Percentiles rank a stretch among this genome's conserved stretches.
phyloP scores from a whole-genome alignment of 2,113 vertebrate species.

The Entomyzon cyanotis region DNA sequence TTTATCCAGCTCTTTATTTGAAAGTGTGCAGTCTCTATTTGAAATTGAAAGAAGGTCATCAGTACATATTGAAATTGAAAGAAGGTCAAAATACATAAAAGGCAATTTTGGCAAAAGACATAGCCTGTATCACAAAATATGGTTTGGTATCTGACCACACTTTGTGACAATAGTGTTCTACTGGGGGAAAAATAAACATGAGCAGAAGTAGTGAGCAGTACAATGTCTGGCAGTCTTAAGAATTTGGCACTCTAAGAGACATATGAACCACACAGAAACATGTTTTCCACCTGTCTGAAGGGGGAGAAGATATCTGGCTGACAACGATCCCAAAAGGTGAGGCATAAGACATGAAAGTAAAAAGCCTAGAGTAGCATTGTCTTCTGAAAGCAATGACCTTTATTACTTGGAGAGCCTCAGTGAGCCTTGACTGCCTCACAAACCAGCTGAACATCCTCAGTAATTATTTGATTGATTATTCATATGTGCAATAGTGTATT shows the following conservation, averaged over 20 bases:
- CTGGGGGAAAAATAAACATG: accelerated
- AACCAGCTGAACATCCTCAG: not conserved
- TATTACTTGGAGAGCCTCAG: not conserved
- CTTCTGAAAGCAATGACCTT: not conserved
- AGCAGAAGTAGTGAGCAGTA: not conserved
- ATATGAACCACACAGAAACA: not conserved
- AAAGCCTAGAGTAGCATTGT: accelerated
- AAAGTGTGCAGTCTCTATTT: not conserved
- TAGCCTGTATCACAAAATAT: not conserved
- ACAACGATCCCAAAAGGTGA: not conserved
- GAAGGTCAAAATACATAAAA: not conserved
- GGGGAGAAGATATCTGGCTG: not conserved
- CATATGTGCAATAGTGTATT: accelerated
- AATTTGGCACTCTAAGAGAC: not conserved
- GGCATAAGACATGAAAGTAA: not conserved
- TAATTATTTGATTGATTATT: not conserved
- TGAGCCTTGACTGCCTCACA: not conserved
- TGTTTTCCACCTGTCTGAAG: not conserved
- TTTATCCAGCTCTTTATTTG: not conserved
- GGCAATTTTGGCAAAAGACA: not conserved
- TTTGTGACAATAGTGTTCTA: not conserved
- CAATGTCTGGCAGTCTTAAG: not conserved
- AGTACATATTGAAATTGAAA: not conserved
- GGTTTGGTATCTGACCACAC: not conserved
- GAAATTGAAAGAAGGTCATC: not conserved